These are phyloP conservation scores for Cavia aperea DNA, from an alignment of 2,113 vertebrate genomes.

Conservation along the genomic window DNA sequence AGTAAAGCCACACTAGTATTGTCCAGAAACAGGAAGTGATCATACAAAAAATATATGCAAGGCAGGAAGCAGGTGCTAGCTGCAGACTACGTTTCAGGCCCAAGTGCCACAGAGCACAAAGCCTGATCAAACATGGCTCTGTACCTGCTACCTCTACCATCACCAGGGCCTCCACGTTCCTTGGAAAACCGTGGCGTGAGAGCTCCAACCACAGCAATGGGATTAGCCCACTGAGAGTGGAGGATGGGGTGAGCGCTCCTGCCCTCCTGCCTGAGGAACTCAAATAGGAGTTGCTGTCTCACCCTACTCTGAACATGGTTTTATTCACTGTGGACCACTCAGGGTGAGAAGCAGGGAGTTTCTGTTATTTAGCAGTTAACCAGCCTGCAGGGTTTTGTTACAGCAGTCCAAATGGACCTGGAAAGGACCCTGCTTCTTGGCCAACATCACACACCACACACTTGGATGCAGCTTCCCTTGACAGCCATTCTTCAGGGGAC, in stretches of 20 bases:
- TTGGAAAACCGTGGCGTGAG: too few relatives aligned
- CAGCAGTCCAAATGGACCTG: background rate
- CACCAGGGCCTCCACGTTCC: background rate
- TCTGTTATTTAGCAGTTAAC: too few relatives aligned
- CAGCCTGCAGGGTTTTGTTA: background rate
- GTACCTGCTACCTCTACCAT: background rate
- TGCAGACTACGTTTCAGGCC: background rate
- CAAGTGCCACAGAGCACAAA: background rate
- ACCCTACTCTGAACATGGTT: background rate
- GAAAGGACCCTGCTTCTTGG: background rate
- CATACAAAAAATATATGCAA: accelerated
- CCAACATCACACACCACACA: background rate
- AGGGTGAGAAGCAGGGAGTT: too few relatives aligned
- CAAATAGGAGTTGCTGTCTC: background rate
- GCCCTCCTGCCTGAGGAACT: background rate
- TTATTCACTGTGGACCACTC: background rate
- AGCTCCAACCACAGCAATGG: background rate
- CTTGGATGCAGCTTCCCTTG: background rate
- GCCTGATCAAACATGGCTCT: background rate
- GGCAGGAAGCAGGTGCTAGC: background rate
- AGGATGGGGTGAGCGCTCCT: background rate
- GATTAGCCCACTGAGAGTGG: background rate
- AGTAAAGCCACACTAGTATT: background rate
- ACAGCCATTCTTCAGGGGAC: accelerated
- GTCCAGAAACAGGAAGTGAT: background rate